Conservation (phyloP, 2,888 invertebrate genomes). For the Celastrina argiolus region DNA sequence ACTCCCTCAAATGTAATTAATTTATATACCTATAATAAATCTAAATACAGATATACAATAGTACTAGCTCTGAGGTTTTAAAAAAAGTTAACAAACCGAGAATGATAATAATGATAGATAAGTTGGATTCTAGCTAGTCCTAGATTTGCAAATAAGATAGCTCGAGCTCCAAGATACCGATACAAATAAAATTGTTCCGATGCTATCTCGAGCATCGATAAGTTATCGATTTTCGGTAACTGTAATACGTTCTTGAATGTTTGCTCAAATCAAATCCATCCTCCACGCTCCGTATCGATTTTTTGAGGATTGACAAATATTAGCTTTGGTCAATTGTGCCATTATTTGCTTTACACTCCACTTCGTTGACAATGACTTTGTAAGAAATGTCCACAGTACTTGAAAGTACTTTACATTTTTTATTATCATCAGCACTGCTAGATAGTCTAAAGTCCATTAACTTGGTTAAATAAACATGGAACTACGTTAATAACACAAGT, state of each 20-base stretch:
- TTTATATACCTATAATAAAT: no score
- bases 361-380: constrained; percentile 50
- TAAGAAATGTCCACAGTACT: constrained; percentile 40
- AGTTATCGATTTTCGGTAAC: constrained; percentile 40
- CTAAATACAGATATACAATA: no score
- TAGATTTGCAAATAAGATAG: background rate
- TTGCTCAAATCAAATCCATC: constrained; percentile 58
- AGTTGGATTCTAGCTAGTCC: background rate
- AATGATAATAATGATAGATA: background rate
- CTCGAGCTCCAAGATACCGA: constrained; percentile 24
- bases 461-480: background rate
- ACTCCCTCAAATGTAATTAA: no score
- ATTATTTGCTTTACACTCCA: constrained; percentile 58
- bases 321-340: constrained; percentile 51
- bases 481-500: background rate
- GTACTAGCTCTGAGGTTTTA: background rate
- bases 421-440: background rate
- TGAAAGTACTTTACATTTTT: background rate
- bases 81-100: background rate
- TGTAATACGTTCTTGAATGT: constrained; percentile 42
- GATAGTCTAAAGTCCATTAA: background rate
- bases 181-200: constrained; percentile 32
- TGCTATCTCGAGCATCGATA: constrained; percentile 33
- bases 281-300: constrained; percentile 44
- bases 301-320: constrained; percentile 52